phyloP scores from a whole-genome alignment of 92 coral and sea anemone genomes.

The Palythoa grandis region DNA sequence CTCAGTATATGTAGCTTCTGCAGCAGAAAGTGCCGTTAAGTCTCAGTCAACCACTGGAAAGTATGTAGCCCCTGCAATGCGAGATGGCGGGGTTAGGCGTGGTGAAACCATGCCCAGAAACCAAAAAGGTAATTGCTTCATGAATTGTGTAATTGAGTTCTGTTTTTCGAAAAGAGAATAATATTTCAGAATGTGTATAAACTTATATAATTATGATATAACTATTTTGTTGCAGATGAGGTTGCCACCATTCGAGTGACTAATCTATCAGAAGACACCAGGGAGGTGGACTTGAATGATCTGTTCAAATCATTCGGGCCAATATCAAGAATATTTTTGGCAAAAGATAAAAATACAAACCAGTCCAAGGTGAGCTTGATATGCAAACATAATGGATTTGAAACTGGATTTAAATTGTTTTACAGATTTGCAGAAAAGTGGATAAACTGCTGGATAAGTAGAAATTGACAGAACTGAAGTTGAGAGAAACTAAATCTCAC shows the following conservation, averaged over 20 bases:
- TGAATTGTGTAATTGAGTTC: background rate
- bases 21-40: conserved; percentile 68
- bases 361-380: conserved; percentile 80
- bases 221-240: conserved; percentile 70
- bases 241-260: conserved; percentile 98
- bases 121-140: conserved; percentile 71
- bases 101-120: conserved; percentile 81
- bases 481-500: no score
- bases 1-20: conserved; percentile 29
- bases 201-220: background rate
- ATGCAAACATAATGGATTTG: no score
- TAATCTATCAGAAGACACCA: conserved; percentile 90
- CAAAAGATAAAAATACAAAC: conserved; percentile 92
- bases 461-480: no score
- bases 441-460: no score
- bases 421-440: background rate
- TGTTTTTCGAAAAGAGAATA: no score
- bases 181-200: no score
- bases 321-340: conserved; percentile 91
- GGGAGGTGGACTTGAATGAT: conserved; percentile 84
- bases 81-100: conserved; percentile 92
- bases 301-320: conserved; percentile 98
- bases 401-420: background rate
- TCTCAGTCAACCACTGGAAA: conserved; percentile 71
- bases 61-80: conserved; percentile 94